Conservation (phyloP, 2,113 vertebrate genomes). For the Carettochelys insculpta region DNA sequence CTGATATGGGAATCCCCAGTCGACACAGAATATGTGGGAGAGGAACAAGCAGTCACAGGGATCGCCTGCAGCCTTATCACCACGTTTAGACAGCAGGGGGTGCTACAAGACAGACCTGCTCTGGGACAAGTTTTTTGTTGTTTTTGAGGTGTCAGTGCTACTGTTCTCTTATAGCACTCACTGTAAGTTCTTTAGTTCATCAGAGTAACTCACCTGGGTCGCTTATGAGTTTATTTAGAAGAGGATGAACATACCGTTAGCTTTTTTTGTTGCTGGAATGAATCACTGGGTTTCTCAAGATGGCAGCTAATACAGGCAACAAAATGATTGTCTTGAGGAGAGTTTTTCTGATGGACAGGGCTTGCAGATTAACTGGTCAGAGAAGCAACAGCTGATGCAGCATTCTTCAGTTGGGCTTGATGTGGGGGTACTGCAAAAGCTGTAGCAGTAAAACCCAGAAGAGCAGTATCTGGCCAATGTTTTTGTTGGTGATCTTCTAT, state of each 20-base stretch:
- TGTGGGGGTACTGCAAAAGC: neutral
- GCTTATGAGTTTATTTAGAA: neutral
- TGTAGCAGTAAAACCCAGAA: neutral
- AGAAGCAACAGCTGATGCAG: neutral
- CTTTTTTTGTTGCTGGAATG: neutral
- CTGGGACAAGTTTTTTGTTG: neutral
- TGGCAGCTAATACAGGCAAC: neutral
- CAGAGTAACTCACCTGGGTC: accelerated
- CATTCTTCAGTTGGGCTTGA: neutral
- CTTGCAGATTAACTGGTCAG: neutral
- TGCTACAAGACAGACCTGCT: too few relatives aligned
- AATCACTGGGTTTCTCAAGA: neutral
- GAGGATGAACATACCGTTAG: neutral
- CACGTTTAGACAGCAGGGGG: too few relatives aligned
- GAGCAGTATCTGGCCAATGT: neutral
- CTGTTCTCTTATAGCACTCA: neutral
- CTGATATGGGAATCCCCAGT: too few relatives aligned
- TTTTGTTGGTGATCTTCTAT: too few relatives aligned
- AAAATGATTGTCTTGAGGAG: neutral
- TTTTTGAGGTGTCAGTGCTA: neutral
- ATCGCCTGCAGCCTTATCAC: too few relatives aligned
- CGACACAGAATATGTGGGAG: too few relatives aligned
- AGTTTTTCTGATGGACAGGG: neutral
- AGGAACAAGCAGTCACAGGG: too few relatives aligned
- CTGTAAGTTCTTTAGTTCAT: neutral